Conservation (phyloP, 2,888 invertebrate species). For the Ramazzottius varieornatus region DNA sequence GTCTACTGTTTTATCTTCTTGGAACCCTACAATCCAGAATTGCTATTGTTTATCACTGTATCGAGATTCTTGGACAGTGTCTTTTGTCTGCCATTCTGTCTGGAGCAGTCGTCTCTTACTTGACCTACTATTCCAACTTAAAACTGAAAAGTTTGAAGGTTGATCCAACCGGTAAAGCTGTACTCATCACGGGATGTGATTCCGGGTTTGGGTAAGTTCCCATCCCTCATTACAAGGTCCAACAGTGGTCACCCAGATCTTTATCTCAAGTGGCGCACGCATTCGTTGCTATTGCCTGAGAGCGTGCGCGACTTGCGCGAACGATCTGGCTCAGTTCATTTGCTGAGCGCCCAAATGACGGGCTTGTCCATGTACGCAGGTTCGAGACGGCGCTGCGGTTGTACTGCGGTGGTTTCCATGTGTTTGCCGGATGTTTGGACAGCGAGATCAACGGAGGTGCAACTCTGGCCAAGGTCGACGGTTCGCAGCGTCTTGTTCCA, state of each 20-base stretch:
- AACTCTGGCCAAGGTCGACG: not conserved
- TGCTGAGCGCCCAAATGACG: not conserved
- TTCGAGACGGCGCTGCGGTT: not conserved
- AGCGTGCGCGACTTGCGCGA: too few relatives aligned
- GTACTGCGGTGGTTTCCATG: not conserved
- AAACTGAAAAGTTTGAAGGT: not conserved
- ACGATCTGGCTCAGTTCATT: too few relatives aligned
- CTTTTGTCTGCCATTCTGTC: too few relatives aligned
- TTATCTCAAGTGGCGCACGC: too few relatives aligned
- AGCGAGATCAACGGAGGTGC: not conserved
- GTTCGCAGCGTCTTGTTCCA: not conserved
- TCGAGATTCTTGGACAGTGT: too few relatives aligned
- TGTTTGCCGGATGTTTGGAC: not conserved
- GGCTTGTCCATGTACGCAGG: not conserved
- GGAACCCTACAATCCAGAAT: too few relatives aligned
- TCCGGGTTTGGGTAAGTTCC: not conserved
- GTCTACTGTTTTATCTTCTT: too few relatives aligned
- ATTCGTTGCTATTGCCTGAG: too few relatives aligned
- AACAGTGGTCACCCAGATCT: too few relatives aligned
- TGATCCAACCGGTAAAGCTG: not conserved
- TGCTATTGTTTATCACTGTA: too few relatives aligned
- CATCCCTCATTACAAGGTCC: too few relatives aligned
- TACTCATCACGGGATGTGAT: not conserved
- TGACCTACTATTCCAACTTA: not conserved
- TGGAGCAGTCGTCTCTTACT: too few relatives aligned